These are phyloP conservation scores for Meleagris gallopavo DNA, from an alignment of 2,113 vertebrate species.

Conservation along the genomic window DNA sequence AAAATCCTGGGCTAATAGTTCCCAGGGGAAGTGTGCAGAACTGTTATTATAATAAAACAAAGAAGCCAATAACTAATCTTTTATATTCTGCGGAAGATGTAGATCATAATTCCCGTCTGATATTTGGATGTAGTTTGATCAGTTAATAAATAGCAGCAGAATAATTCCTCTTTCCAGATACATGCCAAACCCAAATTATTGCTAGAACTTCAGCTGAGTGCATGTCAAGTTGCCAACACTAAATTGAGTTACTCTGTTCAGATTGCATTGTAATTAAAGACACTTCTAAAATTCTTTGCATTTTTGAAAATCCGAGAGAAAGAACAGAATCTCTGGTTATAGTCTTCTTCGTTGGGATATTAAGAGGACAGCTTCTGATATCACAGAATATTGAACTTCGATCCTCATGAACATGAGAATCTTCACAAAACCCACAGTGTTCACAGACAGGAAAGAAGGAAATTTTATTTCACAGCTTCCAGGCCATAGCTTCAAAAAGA, in stretches of 20 bases:
- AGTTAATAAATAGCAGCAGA: background rate
- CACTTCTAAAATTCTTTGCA: background rate
- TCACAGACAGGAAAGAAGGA: background rate
- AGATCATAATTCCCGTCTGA: background rate
- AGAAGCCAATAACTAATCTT: background rate
- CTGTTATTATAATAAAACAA: background rate
- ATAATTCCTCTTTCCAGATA: background rate
- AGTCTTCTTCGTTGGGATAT: background rate
- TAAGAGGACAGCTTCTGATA: background rate
- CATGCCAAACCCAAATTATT: background rate
- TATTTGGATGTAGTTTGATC: background rate
- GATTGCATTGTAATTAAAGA: background rate
- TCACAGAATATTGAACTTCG: background rate
- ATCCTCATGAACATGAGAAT: rapidly evolving
- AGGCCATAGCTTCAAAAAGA: background rate
- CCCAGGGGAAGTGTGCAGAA: background rate
- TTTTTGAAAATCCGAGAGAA: background rate
- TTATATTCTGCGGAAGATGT: background rate
- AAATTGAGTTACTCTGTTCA: background rate
- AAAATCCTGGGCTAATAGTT: background rate
- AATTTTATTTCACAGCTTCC: background rate
- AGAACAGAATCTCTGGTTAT: background rate
- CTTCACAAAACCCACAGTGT: background rate
- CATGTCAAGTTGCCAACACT: background rate
- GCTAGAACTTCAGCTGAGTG: background rate